phyloP scores from a whole-genome alignment of 2,888 invertebrate species.

The Pediacus dermestoides region DNA sequence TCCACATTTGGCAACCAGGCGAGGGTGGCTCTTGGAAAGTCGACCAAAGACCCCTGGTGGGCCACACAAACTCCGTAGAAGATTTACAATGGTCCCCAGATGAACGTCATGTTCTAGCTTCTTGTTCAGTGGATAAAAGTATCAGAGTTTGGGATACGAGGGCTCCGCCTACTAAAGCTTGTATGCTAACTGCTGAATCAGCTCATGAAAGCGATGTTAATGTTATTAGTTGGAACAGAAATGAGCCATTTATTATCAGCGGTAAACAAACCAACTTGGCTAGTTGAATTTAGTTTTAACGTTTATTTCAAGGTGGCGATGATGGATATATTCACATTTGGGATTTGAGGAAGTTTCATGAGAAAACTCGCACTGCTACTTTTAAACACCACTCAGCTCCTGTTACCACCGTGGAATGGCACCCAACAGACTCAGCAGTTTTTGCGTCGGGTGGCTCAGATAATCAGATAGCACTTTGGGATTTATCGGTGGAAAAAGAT shows the following conservation, averaged over 20 bases:
- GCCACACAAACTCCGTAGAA: slow-evolving; percentile 91
- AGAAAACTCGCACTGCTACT: slow-evolving; percentile 77
- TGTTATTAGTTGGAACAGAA: slow-evolving; percentile 94
- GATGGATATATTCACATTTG: slow-evolving; percentile 93
- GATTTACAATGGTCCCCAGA: slow-evolving; percentile 99
- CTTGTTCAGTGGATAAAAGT: slow-evolving; percentile 84
- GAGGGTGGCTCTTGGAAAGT: slow-evolving; percentile 79
- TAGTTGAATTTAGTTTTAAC: slow-evolving; percentile 4
- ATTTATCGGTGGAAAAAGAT: slow-evolving; percentile 87
- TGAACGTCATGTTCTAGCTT: slow-evolving; percentile 83
- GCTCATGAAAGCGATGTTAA: slow-evolving; percentile 93
- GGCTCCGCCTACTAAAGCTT: slow-evolving; percentile 79
- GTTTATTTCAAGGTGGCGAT: slow-evolving; percentile 73
- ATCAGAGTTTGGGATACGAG: slow-evolving; percentile 96
- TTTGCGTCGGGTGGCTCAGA: slow-evolving; percentile 92
- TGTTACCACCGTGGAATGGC: slow-evolving; percentile 96
- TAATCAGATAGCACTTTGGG: slow-evolving; percentile 96
- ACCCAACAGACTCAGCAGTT: slow-evolving; percentile 87
- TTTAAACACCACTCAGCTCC: slow-evolving; percentile 95
- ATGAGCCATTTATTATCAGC: slow-evolving; percentile 86
- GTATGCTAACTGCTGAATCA: slow-evolving; percentile 81
- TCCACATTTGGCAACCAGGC: slow-evolving; percentile 88
- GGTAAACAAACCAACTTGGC: slow-evolving; percentile 49
- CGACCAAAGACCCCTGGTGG: slow-evolving; percentile 81
- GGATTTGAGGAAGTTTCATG: slow-evolving; percentile 86